phyloP scores from a whole-genome alignment of 2,888 invertebrate species.

The Phortica magna region DNA sequence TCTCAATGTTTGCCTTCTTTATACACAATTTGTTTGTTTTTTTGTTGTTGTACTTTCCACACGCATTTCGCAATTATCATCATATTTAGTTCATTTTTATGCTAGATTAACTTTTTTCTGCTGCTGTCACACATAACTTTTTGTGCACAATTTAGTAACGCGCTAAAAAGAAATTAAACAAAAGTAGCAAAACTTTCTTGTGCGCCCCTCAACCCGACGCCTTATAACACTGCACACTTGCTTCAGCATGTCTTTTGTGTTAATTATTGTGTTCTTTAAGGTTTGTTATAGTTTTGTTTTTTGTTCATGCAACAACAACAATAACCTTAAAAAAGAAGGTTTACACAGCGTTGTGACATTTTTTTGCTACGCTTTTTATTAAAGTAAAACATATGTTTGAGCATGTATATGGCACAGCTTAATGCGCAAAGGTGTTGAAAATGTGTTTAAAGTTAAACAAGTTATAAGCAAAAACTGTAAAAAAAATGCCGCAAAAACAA shows the following conservation, averaged over 20 bases:
- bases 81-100: conserved; percentile 69
- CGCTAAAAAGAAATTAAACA: conserved; percentile 24
- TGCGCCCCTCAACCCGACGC: background rate
- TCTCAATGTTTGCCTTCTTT: background rate
- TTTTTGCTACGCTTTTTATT: too few species aligned
- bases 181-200: conserved; percentile 27
- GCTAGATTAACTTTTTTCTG: conserved; percentile 58
- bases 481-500: background rate
- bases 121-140: conserved; percentile 60
- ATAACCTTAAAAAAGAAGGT: too few species aligned
- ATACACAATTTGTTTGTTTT: conserved; percentile 16
- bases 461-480: background rate
- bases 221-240: too few species aligned
- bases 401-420: conserved; percentile 13
- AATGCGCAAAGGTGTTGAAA: background rate
- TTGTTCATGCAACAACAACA: background rate
- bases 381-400: background rate
- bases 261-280: conserved; percentile 3
- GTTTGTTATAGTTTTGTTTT: background rate
- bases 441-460: background rate
- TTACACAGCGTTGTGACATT: too few species aligned
- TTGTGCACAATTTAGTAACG: conserved; percentile 36
- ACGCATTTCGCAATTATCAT: conserved; percentile 62
- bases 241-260: background rate
- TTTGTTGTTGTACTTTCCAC: conserved; percentile 5